These are phyloP conservation scores for Hiodon alosoides DNA, from an alignment of 2,113 vertebrate genomes.

Conservation along the genomic window DNA sequence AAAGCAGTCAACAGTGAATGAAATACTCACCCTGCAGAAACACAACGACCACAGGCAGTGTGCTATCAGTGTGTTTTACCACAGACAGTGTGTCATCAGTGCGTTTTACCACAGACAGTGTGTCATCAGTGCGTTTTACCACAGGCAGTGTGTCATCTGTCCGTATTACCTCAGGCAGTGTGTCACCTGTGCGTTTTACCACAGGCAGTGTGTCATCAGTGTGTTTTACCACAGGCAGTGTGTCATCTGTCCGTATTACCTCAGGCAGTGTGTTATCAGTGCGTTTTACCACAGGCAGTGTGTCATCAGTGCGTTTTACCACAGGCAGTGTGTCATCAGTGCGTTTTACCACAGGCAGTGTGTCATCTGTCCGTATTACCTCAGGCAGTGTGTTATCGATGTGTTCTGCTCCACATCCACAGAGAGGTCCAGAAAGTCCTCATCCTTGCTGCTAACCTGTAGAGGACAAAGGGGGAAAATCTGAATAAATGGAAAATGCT, in stretches of 20 bases:
- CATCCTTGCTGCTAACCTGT: constrained; percentile 98
- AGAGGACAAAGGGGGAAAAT: constrained; percentile 24
- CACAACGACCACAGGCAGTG: neutral
- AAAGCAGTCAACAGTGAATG: constrained; percentile 20
- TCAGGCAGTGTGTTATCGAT: constrained; percentile 95
- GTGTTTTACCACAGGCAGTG: constrained; percentile 62
- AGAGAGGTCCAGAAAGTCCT: constrained; percentile 97
- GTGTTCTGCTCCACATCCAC: constrained; percentile 98
- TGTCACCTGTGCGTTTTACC: too few relatives aligned
- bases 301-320: neutral
- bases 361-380: too few relatives aligned
- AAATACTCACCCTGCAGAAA: neutral
- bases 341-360: too few relatives aligned
- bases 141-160: neutral
- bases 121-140: neutral
- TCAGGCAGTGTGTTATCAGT: too few relatives aligned
- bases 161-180: constrained; percentile 64
- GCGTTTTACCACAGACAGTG: neutral
- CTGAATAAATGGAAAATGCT: constrained; percentile 1
- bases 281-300: too few relatives aligned
- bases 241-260: neutral
- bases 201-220: constrained; percentile 94
- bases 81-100: neutral
- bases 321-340: neutral
- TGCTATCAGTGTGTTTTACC: neutral